Evolutionary conservation across 2,888 invertebrate genomes (phyloP), one percentile per base, ranked within the genome.

Genomic region (Lochmaea capreae): DNA sequence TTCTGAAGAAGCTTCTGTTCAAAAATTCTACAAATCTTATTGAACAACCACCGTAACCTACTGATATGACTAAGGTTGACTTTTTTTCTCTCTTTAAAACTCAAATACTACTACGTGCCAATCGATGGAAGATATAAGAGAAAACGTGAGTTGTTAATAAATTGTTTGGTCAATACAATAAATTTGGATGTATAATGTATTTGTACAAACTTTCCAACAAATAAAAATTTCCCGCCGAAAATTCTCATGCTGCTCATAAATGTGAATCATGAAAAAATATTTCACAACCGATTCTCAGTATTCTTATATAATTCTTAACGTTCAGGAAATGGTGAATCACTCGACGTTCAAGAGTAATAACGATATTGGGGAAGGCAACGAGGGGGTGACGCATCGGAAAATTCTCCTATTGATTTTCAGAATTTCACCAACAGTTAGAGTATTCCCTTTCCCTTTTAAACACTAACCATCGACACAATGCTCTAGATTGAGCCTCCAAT

Each of bases 401-500:
- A 76, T 79, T 78, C 74, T 12, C 78, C 75, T 84, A 84, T 85
- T 84, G 85, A 84, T 85, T 83, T 76, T 70, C 78, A 73, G 63
- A 77, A 79, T 22, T 65, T 82, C 82, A 80, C 80, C 79, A 78
- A 76, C 81, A n/a, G n/a, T n/a, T 39, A 74, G 75, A 59, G 62
- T 66, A 49, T 18, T 43, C 62, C 16, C 62, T 71, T 39, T 54
- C 42, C 33, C 52, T 65, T 67, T 77, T 74, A 75, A 80, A 79
- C 82, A 84, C 84, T 85, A 85, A 86, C 85, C 84, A 84, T 81
- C 84, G 86, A 86, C 85, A 86, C 85, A 83, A 82, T 84, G 84
- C 83, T 83, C 85, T 80, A 84, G 79, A 84, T 86, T 85, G 84
- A 54, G 65, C 74, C 58, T 65, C 18, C 52, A 42, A 72, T n/a